Conservation (phyloP, 2,797 vertebrate genomes). For the Chelmon rostratus region DNA sequence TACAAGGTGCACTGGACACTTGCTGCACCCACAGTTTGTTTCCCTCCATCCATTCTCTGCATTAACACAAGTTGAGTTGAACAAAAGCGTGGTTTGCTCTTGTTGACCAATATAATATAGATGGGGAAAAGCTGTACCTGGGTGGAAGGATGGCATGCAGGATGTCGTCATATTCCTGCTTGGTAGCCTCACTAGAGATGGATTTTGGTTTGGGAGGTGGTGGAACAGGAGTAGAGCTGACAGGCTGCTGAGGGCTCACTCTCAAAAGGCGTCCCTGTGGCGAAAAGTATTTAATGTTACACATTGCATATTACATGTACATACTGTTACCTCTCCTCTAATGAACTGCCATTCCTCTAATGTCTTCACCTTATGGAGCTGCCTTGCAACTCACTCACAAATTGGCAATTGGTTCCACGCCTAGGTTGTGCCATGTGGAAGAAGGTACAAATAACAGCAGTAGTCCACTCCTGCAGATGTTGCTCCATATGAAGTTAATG, state of each 20-base stretch:
- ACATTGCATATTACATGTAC: not conserved
- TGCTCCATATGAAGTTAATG: not conserved
- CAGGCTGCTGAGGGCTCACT: slow-evolving; percentile 77
- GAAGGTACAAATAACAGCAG: not conserved
- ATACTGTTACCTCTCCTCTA: not conserved
- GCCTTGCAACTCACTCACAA: not conserved
- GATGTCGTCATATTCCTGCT: slow-evolving; percentile 88
- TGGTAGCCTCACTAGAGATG: slow-evolving; percentile 69
- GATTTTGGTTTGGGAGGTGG: slow-evolving; percentile 86
- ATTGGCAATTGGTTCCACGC: not conserved
- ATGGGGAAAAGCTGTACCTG: slow-evolving; percentile 79
- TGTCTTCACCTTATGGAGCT: not conserved
- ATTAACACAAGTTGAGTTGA: slow-evolving; percentile 4
- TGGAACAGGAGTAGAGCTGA: slow-evolving; percentile 77
- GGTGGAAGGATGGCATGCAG: slow-evolving; percentile 93
- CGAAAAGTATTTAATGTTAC: not conserved
- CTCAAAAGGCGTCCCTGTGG: slow-evolving; percentile 84
- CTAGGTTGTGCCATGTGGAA: not conserved
- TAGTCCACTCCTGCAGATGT: not conserved
- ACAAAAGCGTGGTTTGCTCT: not conserved
- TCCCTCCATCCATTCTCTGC: slow-evolving; percentile 91
- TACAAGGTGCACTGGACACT: slow-evolving; percentile 91
- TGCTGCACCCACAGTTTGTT: slow-evolving; percentile 92
- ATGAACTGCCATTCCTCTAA: not conserved
- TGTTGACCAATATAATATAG: not conserved